Percentiles rank a stretch among this genome's conserved stretches.
phyloP scores from a whole-genome alignment of 2,888 invertebrate genomes.

The Amiota minor region DNA sequence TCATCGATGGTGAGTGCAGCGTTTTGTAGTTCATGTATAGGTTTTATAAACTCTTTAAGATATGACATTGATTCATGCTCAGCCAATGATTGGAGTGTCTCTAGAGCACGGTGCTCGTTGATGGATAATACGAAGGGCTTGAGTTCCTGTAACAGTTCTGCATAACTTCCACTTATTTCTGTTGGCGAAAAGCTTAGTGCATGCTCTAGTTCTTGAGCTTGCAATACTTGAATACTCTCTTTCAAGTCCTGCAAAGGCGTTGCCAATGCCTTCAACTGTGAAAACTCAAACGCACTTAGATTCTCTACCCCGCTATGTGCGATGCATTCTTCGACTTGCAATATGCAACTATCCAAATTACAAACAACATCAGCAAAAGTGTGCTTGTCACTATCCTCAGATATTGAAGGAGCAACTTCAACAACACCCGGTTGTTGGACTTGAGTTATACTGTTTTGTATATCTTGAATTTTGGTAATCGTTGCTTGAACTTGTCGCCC shows the following conservation, averaged over 20 bases:
- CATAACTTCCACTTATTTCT: conserved; percentile 43
- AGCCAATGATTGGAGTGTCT: conserved; percentile 55
- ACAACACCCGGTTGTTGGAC: conserved; percentile 68
- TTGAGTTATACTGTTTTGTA: conserved; percentile 71
- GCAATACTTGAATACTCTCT: conserved; percentile 55
- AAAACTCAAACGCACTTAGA: conserved; percentile 51
- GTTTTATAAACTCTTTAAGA: conserved; percentile 68
- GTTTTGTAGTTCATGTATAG: conserved; percentile 71
- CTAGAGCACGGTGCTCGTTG: conserved; percentile 56
- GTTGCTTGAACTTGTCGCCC: conserved; percentile 59
- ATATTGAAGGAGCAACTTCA: conserved; percentile 65
- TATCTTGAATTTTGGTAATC: conserved; percentile 70
- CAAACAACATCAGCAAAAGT: conserved; percentile 70
- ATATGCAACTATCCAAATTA: conserved; percentile 63
- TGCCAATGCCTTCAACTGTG: conserved; percentile 58
- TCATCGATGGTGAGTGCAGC: conserved; percentile 60
- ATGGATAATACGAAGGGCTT: conserved; percentile 55
- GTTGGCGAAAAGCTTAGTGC: conserved; percentile 46
- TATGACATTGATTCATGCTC: conserved; percentile 55
- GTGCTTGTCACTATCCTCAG: conserved; percentile 62
- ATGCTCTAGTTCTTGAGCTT: conserved; percentile 57
- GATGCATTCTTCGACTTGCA: conserved; percentile 65
- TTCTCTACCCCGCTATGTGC: conserved; percentile 54
- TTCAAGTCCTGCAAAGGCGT: conserved; percentile 66
- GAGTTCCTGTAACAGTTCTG: conserved; percentile 52